Conservation (phyloP, 1,140 invertebrate genomes). For the Papilio xuthus region DNA sequence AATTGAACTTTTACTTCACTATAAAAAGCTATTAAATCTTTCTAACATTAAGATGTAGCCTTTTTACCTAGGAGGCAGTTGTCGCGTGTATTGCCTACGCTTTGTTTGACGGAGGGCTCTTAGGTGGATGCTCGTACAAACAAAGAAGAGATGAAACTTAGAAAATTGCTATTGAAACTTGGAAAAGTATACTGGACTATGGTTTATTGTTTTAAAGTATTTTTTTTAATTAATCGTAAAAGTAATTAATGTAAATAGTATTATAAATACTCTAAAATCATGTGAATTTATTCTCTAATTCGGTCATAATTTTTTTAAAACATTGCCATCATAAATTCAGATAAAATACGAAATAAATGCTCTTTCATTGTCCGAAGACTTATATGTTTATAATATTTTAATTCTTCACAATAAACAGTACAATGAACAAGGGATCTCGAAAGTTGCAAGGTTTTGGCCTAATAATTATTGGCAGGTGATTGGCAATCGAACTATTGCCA, state of each 20-base stretch:
- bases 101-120: conserved; percentile 3
- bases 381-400: neutral
- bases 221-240: neutral
- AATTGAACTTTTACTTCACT: neutral
- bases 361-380: neutral
- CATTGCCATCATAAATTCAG: too few species aligned
- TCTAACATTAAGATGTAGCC: neutral
- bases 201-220: neutral
- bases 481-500: neutral
- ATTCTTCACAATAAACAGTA: neutral
- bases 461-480: conserved; percentile 1
- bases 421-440: neutral
- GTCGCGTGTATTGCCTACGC: neutral
- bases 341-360: too few species aligned
- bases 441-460: neutral
- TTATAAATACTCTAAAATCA: too few species aligned
- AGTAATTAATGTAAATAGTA: neutral
- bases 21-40: neutral
- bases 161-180: neutral
- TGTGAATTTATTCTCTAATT: too few species aligned
- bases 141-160: neutral
- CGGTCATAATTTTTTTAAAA: too few species aligned
- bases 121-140: neutral
- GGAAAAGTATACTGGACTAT: neutral
- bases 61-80: conserved; percentile 1